Evolutionary conservation across 2,888 invertebrate species (phyloP).

Genomic region (Tenthredo scrophulariae): DNA sequence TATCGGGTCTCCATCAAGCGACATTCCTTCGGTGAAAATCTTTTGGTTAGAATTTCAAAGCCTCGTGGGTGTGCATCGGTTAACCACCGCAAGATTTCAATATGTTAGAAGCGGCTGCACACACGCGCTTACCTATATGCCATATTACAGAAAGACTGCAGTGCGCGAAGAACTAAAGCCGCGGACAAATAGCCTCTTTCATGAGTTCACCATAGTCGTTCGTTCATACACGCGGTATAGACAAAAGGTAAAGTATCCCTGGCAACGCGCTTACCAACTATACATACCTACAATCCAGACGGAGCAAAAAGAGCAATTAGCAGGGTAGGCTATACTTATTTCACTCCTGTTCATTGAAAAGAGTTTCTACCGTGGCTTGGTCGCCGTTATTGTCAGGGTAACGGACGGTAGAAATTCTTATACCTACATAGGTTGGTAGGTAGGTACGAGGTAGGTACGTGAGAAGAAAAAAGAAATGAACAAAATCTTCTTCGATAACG

Average conservation of each 20-base stretch:
- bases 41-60: conserved; percentile 49
- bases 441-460: not conserved
- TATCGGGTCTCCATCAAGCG: conserved; percentile 47
- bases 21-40: conserved; percentile 51
- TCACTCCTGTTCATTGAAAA: conserved; percentile 48
- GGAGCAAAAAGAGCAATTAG: conserved; percentile 52
- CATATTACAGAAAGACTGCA: conserved; percentile 29
- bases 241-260: conserved; percentile 47
- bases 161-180: conserved; percentile 29
- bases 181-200: conserved; percentile 52
- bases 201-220: conserved; percentile 18
- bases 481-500: conserved; percentile 36
- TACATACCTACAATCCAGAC: not conserved
- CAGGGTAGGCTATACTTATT: conserved; percentile 48
- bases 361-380: not conserved
- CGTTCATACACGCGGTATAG: conserved; percentile 5
- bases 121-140: not conserved
- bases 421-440: not conserved
- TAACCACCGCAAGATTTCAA: conserved; percentile 22
- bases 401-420: not conserved
- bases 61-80: conserved; percentile 51
- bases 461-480: conserved; percentile 9
- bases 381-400: conserved; percentile 46
- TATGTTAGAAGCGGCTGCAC: not conserved
- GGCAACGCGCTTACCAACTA: conserved; percentile 33